A percentile compares a stretch with the other conserved stretches of the same genome.
Evolutionary conservation across 35 echinoderm and acorn worm species (phyloP).

Genomic region (Heliocidaris erythrogramma): DNA sequence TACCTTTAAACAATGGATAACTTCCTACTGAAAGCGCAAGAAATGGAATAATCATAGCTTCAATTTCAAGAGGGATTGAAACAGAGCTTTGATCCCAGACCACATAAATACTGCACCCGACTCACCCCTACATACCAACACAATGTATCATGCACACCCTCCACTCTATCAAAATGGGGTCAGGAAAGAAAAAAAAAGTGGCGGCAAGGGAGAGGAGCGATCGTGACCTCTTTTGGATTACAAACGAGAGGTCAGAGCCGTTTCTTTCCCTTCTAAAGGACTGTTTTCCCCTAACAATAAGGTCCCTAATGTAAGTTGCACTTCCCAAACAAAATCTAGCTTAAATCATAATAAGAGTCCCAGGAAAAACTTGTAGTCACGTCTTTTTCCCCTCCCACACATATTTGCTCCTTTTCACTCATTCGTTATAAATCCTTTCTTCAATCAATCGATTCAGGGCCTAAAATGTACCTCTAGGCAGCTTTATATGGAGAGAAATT

Average conservation of each 20-base stretch:
- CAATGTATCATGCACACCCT: not conserved
- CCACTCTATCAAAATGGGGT: not conserved
- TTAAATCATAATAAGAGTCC: not conserved
- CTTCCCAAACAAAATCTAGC: not conserved
- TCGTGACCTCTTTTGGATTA: not conserved
- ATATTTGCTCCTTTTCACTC: not conserved
- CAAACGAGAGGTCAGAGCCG: not conserved
- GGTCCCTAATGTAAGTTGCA: not conserved
- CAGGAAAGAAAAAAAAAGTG: not conserved
- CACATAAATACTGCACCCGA: not conserved
- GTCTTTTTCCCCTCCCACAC: not conserved
- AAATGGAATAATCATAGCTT: not conserved
- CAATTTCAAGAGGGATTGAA: not conserved
- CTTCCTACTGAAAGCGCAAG: not conserved
- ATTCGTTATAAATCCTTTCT: not conserved
- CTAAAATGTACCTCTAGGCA: not conserved
- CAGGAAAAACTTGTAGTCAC: not conserved
- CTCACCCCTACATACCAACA: not conserved
- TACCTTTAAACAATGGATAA: not conserved
- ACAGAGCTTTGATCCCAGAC: not conserved
- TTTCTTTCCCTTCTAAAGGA: not conserved
- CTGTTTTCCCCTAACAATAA: not conserved
- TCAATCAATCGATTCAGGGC: not conserved
- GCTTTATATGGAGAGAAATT: constrained; percentile 3
- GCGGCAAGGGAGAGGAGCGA: not conserved